Percentiles rank a stretch among this genome's conserved stretches.
Conservation (phyloP, 2,888 invertebrate species). For the Branchipolynoe longqiensis region DNA sequence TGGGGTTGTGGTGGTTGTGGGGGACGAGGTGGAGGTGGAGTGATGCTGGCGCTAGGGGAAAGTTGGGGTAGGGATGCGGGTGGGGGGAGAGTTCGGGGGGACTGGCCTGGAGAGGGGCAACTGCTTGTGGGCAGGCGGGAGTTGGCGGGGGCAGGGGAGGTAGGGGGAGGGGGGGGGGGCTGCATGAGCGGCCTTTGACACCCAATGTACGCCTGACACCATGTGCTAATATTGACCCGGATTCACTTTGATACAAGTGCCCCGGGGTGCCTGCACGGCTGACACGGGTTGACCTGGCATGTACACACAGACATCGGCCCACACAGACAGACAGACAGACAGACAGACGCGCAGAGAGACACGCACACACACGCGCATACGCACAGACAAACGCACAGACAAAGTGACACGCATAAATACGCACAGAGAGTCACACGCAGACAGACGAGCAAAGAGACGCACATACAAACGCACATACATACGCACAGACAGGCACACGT, state of each 20-base stretch:
- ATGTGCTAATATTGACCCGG: slow-evolving; percentile 14
- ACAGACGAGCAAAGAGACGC: no score
- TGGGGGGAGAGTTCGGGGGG: background rate
- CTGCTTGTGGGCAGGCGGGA: background rate
- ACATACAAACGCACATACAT: no score
- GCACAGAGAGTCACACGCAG: no score
- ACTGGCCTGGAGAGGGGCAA: no score
- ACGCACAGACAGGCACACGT: no score
- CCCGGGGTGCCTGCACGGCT: background rate
- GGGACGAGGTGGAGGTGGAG: no score
- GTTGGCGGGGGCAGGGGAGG: background rate
- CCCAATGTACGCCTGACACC: background rate
- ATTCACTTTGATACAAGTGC: slow-evolving; percentile 4
- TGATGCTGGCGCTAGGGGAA: background rate
- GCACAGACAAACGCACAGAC: no score
- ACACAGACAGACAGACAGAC: background rate
- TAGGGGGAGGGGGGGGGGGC: background rate
- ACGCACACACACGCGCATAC: background rate
- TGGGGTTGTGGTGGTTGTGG: no score
- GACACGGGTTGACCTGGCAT: slow-evolving; percentile 25
- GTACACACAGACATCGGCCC: background rate
- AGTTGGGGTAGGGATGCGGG: background rate
- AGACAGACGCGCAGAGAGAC: background rate
- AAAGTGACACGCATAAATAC: no score
- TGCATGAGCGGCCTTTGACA: background rate